Evolutionary conservation across 2,113 vertebrate species (phyloP).

Genomic region (Vimba vimba): DNA sequence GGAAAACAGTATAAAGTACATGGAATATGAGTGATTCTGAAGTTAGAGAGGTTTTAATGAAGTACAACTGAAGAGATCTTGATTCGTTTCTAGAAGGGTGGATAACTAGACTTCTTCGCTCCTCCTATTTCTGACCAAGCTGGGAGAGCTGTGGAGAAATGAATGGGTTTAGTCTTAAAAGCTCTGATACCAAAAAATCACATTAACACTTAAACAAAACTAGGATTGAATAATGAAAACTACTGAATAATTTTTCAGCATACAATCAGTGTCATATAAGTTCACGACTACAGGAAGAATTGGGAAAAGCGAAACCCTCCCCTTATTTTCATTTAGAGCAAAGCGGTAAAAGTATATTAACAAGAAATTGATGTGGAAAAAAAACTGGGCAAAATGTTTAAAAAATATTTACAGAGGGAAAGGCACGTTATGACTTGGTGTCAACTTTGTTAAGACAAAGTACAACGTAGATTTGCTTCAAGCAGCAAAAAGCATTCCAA

Average conservation of each 20-base stretch:
- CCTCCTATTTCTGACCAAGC: constrained; percentile 87
- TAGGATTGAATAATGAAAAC: background rate
- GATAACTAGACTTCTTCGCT: constrained; percentile 42
- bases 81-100: constrained; percentile 62
- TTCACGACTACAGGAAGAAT: background rate
- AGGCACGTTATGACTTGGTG: constrained; percentile 50
- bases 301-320: background rate
- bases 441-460: constrained; percentile 46
- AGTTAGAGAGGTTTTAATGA: constrained; percentile 60
- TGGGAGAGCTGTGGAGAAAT: constrained; percentile 84
- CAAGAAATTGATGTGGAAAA: constrained; percentile 23
- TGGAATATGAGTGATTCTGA: constrained; percentile 68
- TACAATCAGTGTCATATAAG: background rate
- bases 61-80: constrained; percentile 55
- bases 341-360: constrained; percentile 21
- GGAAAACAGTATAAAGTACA: constrained; percentile 77
- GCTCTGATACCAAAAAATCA: background rate
- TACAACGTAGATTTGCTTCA: constrained; percentile 39
- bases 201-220: constrained; percentile 19
- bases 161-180: background rate
- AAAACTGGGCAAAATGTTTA: constrained; percentile 36
- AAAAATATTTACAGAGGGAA: constrained; percentile 53
- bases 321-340: background rate
- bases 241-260: background rate
- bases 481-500: constrained; percentile 50